Percentiles rank a stretch among this genome's conserved stretches.
Evolutionary conservation across 2,113 vertebrate genomes (phyloP).

Genomic region (Halichoeres trimaculatus): DNA sequence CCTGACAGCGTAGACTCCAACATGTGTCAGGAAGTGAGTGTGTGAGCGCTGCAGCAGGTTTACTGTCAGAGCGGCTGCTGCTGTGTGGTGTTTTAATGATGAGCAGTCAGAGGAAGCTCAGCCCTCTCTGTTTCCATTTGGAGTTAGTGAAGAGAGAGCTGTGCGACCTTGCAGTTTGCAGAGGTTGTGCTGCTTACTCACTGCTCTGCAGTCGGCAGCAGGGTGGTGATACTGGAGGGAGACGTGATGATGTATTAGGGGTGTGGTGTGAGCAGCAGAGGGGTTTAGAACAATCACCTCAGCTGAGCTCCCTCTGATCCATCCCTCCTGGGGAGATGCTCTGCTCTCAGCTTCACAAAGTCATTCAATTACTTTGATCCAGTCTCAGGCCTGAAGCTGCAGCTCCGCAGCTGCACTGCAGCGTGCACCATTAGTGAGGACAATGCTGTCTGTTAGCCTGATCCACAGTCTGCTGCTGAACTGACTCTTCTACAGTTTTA

Average conservation of each 20-base stretch:
- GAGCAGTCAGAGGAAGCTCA: not conserved
- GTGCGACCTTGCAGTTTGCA: not conserved
- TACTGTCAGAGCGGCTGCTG: not conserved
- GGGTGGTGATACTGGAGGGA: not conserved
- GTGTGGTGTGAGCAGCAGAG: slow-evolving; percentile 3
- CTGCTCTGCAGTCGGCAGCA: not conserved
- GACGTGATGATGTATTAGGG: not conserved
- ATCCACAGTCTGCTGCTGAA: not conserved
- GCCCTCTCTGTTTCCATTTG: not conserved
- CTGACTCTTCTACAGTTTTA: not conserved
- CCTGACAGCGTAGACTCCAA: slow-evolving; percentile 33
- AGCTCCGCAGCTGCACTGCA: not conserved
- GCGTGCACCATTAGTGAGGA: not conserved
- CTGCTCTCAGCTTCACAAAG: slow-evolving; percentile 32
- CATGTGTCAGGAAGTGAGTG: slow-evolving; percentile 10
- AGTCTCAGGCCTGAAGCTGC: slow-evolving; percentile 4
- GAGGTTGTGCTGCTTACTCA: not conserved
- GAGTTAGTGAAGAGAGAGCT: not conserved
- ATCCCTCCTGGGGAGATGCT: slow-evolving; percentile 21
- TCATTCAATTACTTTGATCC: slow-evolving; percentile 38
- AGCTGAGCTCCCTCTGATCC: slow-evolving; percentile 43
- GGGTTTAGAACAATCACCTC: slow-evolving; percentile 28
- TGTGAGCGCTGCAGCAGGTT: slow-evolving; percentile 8
- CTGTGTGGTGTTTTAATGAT: slow-evolving; percentile 19
- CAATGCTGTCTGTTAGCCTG: not conserved